Percentiles rank a stretch among this genome's conserved stretches.
Evolutionary conservation across 2,113 vertebrate genomes (phyloP).

Genomic region (Apistogramma diplotaenia): DNA sequence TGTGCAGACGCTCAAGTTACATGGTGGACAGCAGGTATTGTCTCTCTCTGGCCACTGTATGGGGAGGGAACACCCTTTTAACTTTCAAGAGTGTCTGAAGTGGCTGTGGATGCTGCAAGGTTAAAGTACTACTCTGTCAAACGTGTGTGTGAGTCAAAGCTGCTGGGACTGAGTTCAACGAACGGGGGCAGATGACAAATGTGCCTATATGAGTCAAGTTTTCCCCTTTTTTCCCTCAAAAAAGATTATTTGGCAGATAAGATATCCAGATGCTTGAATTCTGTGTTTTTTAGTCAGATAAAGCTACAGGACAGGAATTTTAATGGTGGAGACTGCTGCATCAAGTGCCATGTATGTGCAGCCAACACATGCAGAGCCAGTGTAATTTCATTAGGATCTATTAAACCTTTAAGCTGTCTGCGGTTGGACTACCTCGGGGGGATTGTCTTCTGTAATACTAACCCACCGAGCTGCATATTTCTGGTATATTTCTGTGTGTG

Average conservation of each 20-base stretch:
- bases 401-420: conserved; percentile 48
- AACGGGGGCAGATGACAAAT: not conserved
- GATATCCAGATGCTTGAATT: not conserved
- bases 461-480: conserved; percentile 18
- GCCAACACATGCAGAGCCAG: conserved; percentile 21
- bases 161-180: not conserved
- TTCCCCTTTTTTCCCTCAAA: not conserved
- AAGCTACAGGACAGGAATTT: conserved; percentile 28
- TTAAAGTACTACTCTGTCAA: conserved; percentile 20
- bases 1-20: conserved; percentile 28
- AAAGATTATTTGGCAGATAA: not conserved
- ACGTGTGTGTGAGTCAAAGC: conserved; percentile 10
- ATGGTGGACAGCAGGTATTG: conserved; percentile 34
- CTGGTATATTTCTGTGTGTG: not conserved
- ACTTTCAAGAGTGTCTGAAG: conserved; percentile 34
- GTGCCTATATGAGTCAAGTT: not conserved
- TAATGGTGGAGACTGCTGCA: conserved; percentile 21
- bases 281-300: conserved; percentile 12
- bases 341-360: conserved; percentile 14
- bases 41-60: conserved; percentile 6
- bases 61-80: not conserved
- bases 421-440: conserved; percentile 43
- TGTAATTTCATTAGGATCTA: conserved; percentile 55
- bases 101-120: conserved; percentile 21
- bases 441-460: conserved; percentile 40